Evolutionary conservation across 92 coral and sea anemone genomes (phyloP).

Genomic region (Porites evermanni): DNA sequence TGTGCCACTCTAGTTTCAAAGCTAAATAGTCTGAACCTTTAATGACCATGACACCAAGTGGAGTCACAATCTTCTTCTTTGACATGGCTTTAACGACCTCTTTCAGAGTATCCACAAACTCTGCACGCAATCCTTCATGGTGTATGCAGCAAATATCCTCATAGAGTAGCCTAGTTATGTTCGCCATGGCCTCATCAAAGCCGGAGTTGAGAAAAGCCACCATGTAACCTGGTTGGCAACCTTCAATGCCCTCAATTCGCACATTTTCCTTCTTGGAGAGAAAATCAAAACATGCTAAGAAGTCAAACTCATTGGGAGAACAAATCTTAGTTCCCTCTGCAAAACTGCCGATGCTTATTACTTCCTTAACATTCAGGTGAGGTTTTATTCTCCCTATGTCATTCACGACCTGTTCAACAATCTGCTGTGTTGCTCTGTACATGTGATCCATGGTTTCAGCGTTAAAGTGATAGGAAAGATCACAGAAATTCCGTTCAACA

Average conservation of each 20-base stretch:
- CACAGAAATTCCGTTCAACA: slow-evolving; percentile 3
- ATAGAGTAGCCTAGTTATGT: slow-evolving; percentile 10
- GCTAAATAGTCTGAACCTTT: slow-evolving; percentile 41
- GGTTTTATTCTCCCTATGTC: slow-evolving; percentile 32
- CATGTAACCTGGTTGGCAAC: slow-evolving; percentile 51
- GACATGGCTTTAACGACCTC: slow-evolving; percentile 16
- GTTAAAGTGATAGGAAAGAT: neutral
- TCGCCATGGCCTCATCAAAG: slow-evolving; percentile 6
- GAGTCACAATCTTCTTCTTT: slow-evolving; percentile 45
- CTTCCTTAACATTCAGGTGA: slow-evolving; percentile 32
- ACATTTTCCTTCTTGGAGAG: slow-evolving; percentile 38
- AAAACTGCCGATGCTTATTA: slow-evolving; percentile 45
- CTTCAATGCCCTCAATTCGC: slow-evolving; percentile 25
- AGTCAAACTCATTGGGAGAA: slow-evolving; percentile 55
- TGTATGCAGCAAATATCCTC: slow-evolving; percentile 34
- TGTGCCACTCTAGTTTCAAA: slow-evolving; percentile 38
- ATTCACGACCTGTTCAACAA: slow-evolving; percentile 24
- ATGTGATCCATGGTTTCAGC: slow-evolving; percentile 30
- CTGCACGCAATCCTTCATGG: slow-evolving; percentile 24
- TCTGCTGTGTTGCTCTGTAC: slow-evolving; percentile 22
- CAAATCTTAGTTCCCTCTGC: slow-evolving; percentile 44
- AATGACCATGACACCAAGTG: slow-evolving; percentile 41
- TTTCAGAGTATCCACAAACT: neutral
- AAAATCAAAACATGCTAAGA: slow-evolving; percentile 42
- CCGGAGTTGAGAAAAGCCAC: slow-evolving; percentile 21